These are phyloP conservation scores for Myripristis murdjan DNA, from an alignment of 2,797 vertebrate species.

Conservation along the genomic window DNA sequence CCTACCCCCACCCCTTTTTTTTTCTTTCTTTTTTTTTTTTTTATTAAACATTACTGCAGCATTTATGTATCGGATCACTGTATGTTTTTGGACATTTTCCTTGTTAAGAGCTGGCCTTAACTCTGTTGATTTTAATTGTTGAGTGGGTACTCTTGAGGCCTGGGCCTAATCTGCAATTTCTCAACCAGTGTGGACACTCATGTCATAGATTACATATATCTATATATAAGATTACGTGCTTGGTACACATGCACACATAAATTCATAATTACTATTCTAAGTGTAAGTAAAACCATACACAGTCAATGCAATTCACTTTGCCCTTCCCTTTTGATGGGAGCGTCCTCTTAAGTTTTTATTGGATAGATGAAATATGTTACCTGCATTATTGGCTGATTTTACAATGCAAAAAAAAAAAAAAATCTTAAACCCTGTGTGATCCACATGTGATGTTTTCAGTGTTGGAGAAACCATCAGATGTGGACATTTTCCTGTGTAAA, in stretches of 20 bases:
- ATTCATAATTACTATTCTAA: slow-evolving; percentile 69
- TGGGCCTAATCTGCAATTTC: slow-evolving; percentile 72
- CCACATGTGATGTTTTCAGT: slow-evolving; percentile 39
- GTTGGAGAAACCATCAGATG: slow-evolving; percentile 18
- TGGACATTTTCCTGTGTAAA: slow-evolving; percentile 44
- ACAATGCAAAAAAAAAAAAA: slow-evolving; percentile 20
- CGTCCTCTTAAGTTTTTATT: slow-evolving; percentile 57
- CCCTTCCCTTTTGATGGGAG: slow-evolving; percentile 57
- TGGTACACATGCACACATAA: slow-evolving; percentile 69
- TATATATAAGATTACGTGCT: slow-evolving; percentile 72
- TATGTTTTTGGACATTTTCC: slow-evolving; percentile 69
- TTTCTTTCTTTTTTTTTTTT: too few relatives aligned
- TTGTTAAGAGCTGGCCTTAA: slow-evolving; percentile 86
- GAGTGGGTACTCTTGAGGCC: slow-evolving; percentile 76
- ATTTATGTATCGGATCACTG: slow-evolving; percentile 78
- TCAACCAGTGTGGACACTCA: slow-evolving; percentile 75
- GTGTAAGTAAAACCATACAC: slow-evolving; percentile 71
- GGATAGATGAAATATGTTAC: slow-evolving; percentile 55
- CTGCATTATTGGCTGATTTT: slow-evolving; percentile 66
- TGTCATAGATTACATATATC: slow-evolving; percentile 70
- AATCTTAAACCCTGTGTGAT: slow-evolving; percentile 12
- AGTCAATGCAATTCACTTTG: slow-evolving; percentile 73
- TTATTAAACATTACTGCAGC: slow-evolving; percentile 65
- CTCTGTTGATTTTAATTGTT: slow-evolving; percentile 73
- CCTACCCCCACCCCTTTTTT: too few relatives aligned